These are phyloP conservation scores for Drosophila ercepeae DNA, from an alignment of 1,140 invertebrate species.

Conservation along the genomic window DNA sequence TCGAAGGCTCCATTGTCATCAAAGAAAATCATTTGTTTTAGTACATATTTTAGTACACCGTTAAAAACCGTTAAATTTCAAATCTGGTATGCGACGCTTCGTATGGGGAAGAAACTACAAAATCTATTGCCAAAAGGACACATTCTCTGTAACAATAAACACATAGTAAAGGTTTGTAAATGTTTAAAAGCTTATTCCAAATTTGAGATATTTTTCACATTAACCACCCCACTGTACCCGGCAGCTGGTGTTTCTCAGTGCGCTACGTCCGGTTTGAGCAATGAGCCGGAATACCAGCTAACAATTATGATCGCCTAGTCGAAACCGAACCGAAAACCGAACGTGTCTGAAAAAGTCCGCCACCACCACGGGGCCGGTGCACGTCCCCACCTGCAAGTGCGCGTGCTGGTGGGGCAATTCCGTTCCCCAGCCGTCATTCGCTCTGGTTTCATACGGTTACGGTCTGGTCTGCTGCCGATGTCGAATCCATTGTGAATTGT, in stretches of 20 bases:
- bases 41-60: too few relatives aligned
- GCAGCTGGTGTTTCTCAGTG: constrained; percentile 5
- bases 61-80: too few relatives aligned
- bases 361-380: constrained; percentile 57
- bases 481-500: constrained; percentile 37
- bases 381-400: constrained; percentile 66
- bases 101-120: too few relatives aligned
- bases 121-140: too few relatives aligned
- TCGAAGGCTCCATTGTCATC: too few relatives aligned
- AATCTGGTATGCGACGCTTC: too few relatives aligned
- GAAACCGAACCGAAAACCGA: constrained; percentile 79
- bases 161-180: too few relatives aligned
- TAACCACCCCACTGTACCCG: constrained; percentile 9
- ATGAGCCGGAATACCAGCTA: constrained; percentile 19
- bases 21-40: too few relatives aligned
- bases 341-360: constrained; percentile 80
- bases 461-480: constrained; percentile 22
- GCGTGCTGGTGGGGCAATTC: constrained; percentile 46
- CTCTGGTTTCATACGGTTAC: constrained; percentile 42
- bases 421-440: constrained; percentile 51
- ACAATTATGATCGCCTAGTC: constrained; percentile 57
- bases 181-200: not conserved
- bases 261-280: constrained; percentile 5
- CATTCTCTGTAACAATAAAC: too few relatives aligned
- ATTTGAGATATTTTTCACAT: not conserved